Percentiles rank a stretch among this genome's conserved stretches.
Evolutionary conservation across 2,797 vertebrate genomes (phyloP).

Genomic region (Thalassophryne amazonica): DNA sequence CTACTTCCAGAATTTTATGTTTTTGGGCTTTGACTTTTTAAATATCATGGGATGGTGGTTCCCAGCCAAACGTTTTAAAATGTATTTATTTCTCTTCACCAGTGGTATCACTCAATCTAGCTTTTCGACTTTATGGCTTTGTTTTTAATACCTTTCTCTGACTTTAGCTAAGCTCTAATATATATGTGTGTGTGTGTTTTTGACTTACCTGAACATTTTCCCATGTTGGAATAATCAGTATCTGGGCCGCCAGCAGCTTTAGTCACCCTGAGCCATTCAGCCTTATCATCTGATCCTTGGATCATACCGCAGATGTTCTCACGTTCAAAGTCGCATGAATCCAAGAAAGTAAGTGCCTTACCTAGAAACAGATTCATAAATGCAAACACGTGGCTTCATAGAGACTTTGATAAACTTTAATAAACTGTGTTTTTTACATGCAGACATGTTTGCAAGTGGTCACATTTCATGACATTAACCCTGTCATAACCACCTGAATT

Average conservation of each 20-base stretch:
- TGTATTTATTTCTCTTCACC: no score
- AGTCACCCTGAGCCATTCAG: slow-evolving; percentile 78
- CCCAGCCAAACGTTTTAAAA: no score
- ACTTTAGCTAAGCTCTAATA: no score
- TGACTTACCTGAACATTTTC: slow-evolving; percentile 83
- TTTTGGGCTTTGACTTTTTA: no score
- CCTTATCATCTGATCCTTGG: slow-evolving; percentile 77
- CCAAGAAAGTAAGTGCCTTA: slow-evolving; percentile 84
- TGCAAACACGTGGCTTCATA: neutral
- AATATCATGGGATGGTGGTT: no score
- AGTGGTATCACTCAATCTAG: no score
- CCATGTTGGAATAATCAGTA: slow-evolving; percentile 86
- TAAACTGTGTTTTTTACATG: slow-evolving; percentile 17
- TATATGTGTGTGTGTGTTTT: no score
- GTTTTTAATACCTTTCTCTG: no score
- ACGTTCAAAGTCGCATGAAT: slow-evolving; percentile 90
- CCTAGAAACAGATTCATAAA: slow-evolving; percentile 39
- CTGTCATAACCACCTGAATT: neutral
- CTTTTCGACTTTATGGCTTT: no score
- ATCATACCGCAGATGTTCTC: slow-evolving; percentile 93
- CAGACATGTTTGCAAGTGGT: neutral
- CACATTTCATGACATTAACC: neutral
- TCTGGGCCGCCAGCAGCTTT: slow-evolving; percentile 70
- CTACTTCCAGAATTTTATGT: no score
- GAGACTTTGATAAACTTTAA: slow-evolving; percentile 42